Percentiles rank a stretch among this genome's conserved stretches.
These are phyloP conservation scores for Marmota monax DNA, from an alignment of 2,113 vertebrate genomes.

Conservation along the genomic window DNA sequence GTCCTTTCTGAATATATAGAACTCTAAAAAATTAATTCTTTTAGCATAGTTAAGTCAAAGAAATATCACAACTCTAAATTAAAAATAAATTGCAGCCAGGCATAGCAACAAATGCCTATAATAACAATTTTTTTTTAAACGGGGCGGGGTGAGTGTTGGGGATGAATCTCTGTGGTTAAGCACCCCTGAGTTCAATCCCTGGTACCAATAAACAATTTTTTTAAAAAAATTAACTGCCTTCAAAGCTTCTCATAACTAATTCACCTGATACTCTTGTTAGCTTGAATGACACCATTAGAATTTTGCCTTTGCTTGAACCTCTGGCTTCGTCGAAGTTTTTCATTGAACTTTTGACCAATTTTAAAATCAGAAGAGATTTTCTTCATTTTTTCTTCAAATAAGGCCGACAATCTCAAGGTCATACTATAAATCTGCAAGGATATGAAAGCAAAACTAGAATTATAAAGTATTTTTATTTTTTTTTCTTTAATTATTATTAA, in stretches of 20 bases:
- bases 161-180: too few relatives aligned
- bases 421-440: constrained; percentile 96
- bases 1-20: background rate
- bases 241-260: background rate
- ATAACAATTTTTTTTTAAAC: too few relatives aligned
- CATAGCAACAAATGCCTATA: too few relatives aligned
- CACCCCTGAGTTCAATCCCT: too few relatives aligned
- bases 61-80: background rate
- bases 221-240: background rate
- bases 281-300: constrained; percentile 82
- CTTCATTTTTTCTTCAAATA: constrained; percentile 96
- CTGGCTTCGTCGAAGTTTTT: constrained; percentile 92
- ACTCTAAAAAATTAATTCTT: background rate
- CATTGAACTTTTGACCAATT: constrained; percentile 93
- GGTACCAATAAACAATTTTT: too few relatives aligned
- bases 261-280: constrained; percentile 86
- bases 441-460: constrained; percentile 62
- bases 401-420: constrained; percentile 96
- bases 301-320: constrained; percentile 90
- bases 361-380: constrained; percentile 95
- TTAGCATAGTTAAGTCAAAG: background rate
- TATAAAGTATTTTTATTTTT: constrained; percentile 10
- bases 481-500: constrained; percentile 6
- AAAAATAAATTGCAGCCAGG: background rate
- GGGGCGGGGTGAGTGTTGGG: too few relatives aligned